Evolutionary conservation across 2,888 invertebrate genomes (phyloP).

Genomic region (Mayetiola destructor): DNA sequence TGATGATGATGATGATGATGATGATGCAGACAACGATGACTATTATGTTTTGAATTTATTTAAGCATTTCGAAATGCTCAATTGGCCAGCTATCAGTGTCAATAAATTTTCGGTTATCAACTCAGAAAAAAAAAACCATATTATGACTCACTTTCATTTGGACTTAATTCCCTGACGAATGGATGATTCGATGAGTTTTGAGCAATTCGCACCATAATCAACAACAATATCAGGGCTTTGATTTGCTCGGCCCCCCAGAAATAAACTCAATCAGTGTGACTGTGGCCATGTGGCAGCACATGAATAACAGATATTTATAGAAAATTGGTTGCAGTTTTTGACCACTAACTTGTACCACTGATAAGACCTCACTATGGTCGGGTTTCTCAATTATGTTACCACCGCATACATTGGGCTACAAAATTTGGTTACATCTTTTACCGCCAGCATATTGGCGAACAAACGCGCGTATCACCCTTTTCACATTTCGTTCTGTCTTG

Average conservation of each 20-base stretch:
- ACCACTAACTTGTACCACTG: constrained; percentile 18
- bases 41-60: too few species aligned
- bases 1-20: too few species aligned
- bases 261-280: constrained; percentile 3
- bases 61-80: too few species aligned
- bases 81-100: too few species aligned
- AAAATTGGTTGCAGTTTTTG: constrained; percentile 16
- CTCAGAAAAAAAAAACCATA: too few species aligned
- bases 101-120: too few species aligned
- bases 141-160: too few species aligned
- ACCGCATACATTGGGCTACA: constrained; percentile 10
- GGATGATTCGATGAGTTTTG: too few species aligned
- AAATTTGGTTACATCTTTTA: constrained; percentile 12
- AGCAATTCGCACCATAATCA: background rate
- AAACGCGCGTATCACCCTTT: background rate
- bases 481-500: too few species aligned
- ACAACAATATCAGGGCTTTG: background rate
- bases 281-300: constrained; percentile 10
- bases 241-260: constrained; percentile 1
- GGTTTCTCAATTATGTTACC: constrained; percentile 15
- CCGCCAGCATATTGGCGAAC: constrained; percentile 8
- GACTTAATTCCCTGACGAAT: too few species aligned
- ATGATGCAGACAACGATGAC: too few species aligned
- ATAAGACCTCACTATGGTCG: constrained; percentile 17
- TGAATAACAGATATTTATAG: constrained; percentile 15